Evolutionary conservation across 2,113 vertebrate genomes (phyloP), one percentile per base, ranked within the genome.

Genomic region (Leptosomus discolor): DNA sequence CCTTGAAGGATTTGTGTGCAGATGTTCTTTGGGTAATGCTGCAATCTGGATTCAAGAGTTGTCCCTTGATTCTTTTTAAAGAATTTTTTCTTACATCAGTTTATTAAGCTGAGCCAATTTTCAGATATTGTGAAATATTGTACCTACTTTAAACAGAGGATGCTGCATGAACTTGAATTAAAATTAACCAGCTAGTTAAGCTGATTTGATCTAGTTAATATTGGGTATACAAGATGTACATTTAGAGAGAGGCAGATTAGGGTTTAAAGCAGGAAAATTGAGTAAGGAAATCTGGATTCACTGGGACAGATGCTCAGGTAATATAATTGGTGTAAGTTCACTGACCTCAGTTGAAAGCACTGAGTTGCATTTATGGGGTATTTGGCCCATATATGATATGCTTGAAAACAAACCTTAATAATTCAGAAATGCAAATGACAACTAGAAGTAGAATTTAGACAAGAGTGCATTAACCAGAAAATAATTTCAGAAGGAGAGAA

Each of bases 1-100:
- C 54, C 68, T 97, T 86, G 86, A 85, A 92, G 69, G 69, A 87
- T 92, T 75, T 89, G 57, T 71, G 83, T 85, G 69, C 57, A 92
- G 86, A 81, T 87, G 83, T 89, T 95, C 83, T 78, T n/a, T 56
- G 85, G 43, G 39, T 88, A 91, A 84, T 48, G 43, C 76, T 85
- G 64, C 83, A 89, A 21, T 87, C 91, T 82, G 74, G 67, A 90
- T 94, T 91, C 69, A 65, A 75, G 76, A 54, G 41, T 24, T 70
- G 85, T 78, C 56, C 37, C 53, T 92, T 81, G 51, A 37, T 94
- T 92, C 24, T 75, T 91, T 90, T 58, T 70, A 54, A 41, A 80
- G 30, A 46, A 2, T 48, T 77, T 77, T 89, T 93, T 68, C 71
- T 91, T 87, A 83, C 19, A 10, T 75, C 43, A 30, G 16, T 92